phyloP scores from a whole-genome alignment of 1,140 invertebrate genomes.

The Gonioctena quinquepunctata region DNA sequence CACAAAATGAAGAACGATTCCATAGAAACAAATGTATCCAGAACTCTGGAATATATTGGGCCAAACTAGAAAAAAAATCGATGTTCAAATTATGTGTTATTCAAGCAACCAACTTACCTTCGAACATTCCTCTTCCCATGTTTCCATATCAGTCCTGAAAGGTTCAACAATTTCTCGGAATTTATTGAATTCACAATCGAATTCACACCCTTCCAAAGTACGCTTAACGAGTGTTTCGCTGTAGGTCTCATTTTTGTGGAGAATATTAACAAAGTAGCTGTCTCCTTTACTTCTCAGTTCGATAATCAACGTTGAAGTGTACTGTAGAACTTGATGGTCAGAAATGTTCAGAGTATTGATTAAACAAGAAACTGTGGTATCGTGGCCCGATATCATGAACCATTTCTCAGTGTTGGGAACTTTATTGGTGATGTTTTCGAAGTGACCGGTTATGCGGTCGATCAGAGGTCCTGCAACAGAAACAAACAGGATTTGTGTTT shows the following conservation, averaged over 20 bases:
- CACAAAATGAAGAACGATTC: too few relatives aligned
- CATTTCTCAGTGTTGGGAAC: constrained; percentile 59
- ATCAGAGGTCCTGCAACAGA: constrained; percentile 54
- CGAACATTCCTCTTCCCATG: constrained; percentile 47
- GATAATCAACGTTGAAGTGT: constrained; percentile 71
- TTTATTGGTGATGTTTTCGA: background rate
- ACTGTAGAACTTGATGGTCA: constrained; percentile 73
- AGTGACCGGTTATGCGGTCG: background rate
- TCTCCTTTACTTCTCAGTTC: constrained; percentile 63
- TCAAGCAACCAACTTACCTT: too few relatives aligned
- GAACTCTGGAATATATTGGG: too few relatives aligned
- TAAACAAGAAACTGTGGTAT: constrained; percentile 78
- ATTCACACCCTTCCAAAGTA: constrained; percentile 63
- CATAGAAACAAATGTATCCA: too few relatives aligned
- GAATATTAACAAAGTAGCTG: constrained; percentile 43
- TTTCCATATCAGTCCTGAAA: constrained; percentile 23
- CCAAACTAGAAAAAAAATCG: too few relatives aligned
- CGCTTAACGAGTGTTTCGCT: constrained; percentile 34
- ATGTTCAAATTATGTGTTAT: too few relatives aligned
- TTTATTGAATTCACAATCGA: constrained; percentile 62
- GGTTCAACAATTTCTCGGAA: constrained; percentile 55
- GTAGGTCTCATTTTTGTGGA: constrained; percentile 66
- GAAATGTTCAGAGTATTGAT: constrained; percentile 75
- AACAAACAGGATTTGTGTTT: too few relatives aligned
- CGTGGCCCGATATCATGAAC: constrained; percentile 80